Evolutionary conservation across 2,797 vertebrate genomes (phyloP).

Genomic region (Rhabdophis nuchalis): DNA sequence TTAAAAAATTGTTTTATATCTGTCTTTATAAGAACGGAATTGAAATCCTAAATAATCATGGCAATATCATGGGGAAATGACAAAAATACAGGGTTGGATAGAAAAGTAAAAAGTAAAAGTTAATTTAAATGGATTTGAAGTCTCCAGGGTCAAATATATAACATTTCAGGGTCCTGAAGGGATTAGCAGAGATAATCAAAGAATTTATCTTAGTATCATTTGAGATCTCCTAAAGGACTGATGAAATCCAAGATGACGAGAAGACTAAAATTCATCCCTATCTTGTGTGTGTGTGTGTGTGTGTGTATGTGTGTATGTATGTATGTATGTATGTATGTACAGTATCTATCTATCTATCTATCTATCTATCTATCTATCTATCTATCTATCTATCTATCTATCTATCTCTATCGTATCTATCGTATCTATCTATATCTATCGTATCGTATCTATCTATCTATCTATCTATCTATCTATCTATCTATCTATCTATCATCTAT

Average conservation of each 20-base stretch:
- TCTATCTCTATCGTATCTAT: too few relatives aligned
- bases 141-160: not conserved
- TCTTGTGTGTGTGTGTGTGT: too few relatives aligned
- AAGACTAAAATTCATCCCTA: not conserved
- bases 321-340: too few relatives aligned
- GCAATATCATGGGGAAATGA: not conserved
- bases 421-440: too few relatives aligned
- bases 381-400: too few relatives aligned
- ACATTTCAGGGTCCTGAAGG: not conserved
- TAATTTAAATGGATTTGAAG: not conserved
- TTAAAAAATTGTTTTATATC: not conserved
- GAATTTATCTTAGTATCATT: not conserved
- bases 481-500: too few relatives aligned
- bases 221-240: not conserved
- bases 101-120: not conserved
- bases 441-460: too few relatives aligned
- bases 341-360: too few relatives aligned
- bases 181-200: not conserved
- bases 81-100: not conserved
- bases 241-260: not conserved
- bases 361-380: too few relatives aligned
- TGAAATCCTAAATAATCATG: not conserved
- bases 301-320: too few relatives aligned
- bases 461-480: too few relatives aligned
- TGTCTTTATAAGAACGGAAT: not conserved